Evolutionary conservation across 2,888 invertebrate species (phyloP).

Genomic region (Cataglyphis rosenhaueri): DNA sequence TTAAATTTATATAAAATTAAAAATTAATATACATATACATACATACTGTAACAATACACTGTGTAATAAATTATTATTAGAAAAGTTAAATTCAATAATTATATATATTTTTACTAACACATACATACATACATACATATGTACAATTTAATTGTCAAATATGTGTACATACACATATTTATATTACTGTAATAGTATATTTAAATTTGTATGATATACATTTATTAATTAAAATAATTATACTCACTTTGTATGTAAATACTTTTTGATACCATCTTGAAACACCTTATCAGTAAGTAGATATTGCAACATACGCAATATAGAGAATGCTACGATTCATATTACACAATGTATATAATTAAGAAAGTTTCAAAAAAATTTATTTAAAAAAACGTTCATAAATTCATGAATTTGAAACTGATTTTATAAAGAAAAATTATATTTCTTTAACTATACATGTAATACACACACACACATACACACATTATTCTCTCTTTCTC

Average conservation of each 20-base stretch:
- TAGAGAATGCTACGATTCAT: constrained; percentile 76
- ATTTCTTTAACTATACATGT: background rate
- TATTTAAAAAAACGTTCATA: too few species aligned
- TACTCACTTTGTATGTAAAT: constrained; percentile 76
- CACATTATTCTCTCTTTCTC: background rate
- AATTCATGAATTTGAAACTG: too few species aligned
- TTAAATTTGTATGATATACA: background rate
- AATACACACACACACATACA: background rate
- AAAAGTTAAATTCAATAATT: too few species aligned
- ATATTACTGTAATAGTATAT: background rate
- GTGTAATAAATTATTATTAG: too few species aligned
- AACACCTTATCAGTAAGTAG: constrained; percentile 86
- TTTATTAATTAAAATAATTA: background rate
- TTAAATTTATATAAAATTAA: constrained; percentile 45
- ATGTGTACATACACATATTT: too few species aligned
- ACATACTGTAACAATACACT: too few species aligned
- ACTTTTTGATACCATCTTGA: constrained; percentile 82
- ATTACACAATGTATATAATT: background rate
- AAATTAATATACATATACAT: constrained; percentile 8
- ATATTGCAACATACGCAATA: constrained; percentile 87
- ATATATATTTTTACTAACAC: too few species aligned
- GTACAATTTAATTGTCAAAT: too few species aligned
- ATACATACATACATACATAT: too few species aligned
- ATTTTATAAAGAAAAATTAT: background rate
- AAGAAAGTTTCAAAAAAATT: background rate